A percentile compares a stretch with the other conserved stretches of the same genome.
These are phyloP conservation scores for Meloidogyne chitwoodi DNA, from an alignment of 1,140 invertebrate species.

Conservation along the genomic window DNA sequence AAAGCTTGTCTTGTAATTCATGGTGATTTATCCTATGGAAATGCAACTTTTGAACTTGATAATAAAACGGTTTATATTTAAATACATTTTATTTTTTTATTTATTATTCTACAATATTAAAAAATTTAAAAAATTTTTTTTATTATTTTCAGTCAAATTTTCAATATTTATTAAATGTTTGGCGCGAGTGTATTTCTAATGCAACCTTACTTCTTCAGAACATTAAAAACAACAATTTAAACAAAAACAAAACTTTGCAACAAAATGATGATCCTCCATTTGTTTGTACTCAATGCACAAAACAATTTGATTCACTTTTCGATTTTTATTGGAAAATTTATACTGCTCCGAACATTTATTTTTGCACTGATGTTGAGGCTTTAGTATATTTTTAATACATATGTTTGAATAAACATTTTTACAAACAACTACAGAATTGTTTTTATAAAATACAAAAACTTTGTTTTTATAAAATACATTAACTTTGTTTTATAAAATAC, in stretches of 20 bases:
- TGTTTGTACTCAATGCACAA: constrained; percentile 39
- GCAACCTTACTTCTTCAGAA: not conserved
- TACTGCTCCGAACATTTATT: constrained; percentile 37
- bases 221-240: not conserved
- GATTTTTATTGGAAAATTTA: constrained; percentile 54
- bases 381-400: not conserved
- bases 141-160: constrained; percentile 19
- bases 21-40: constrained; percentile 39
- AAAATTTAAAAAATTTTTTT: not conserved
- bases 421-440: too few relatives aligned
- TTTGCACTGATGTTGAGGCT: constrained; percentile 12
- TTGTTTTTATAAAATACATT: too few relatives aligned
- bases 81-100: too few relatives aligned
- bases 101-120: too few relatives aligned
- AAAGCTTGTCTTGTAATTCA: constrained; percentile 45
- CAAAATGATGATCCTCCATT: constrained; percentile 14
- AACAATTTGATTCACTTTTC: constrained; percentile 45
- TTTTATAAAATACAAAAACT: too few relatives aligned
- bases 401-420: too few relatives aligned
- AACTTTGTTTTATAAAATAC: too few relatives aligned
- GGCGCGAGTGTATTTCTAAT: constrained; percentile 47
- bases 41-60: constrained; percentile 27
- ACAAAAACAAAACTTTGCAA: not conserved
- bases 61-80: constrained; percentile 35
- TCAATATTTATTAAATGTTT: constrained; percentile 22